Conservation (phyloP, 2,888 invertebrate species). For the Lycophotia porphyrea region DNA sequence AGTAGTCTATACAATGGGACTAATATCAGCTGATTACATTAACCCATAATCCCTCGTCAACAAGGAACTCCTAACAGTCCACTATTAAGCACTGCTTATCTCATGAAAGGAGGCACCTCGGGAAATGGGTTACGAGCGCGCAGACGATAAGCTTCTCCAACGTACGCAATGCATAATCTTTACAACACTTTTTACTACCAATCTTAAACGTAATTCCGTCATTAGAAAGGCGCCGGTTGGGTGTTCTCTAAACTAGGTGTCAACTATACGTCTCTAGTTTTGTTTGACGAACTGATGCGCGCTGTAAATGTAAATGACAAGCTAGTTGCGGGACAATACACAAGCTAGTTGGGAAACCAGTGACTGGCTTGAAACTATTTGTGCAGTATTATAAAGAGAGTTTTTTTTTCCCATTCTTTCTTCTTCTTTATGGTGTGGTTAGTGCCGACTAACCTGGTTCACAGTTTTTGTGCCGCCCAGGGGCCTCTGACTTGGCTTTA, state of each 20-base stretch:
- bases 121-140: conserved; percentile 49
- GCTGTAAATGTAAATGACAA: neutral
- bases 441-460: too few species aligned
- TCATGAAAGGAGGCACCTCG: conserved; percentile 29
- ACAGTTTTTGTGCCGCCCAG: too few species aligned
- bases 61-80: neutral
- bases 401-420: too few species aligned
- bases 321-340: too few species aligned
- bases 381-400: too few species aligned
- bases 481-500: too few species aligned
- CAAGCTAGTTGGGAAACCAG: neutral
- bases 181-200: conserved; percentile 44
- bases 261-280: neutral
- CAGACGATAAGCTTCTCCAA: conserved; percentile 45
- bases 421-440: too few species aligned
- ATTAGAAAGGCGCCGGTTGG: conserved; percentile 41
- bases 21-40: neutral
- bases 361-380: neutral
- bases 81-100: conserved; percentile 35
- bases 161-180: conserved; percentile 34
- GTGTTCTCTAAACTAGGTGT: conserved; percentile 14
- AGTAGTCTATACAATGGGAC: too few species aligned
- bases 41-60: neutral
- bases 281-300: neutral
- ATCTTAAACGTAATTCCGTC: conserved; percentile 19